phyloP scores from a whole-genome alignment of 2,797 vertebrate species.

The Trichosurus vulpecula region DNA sequence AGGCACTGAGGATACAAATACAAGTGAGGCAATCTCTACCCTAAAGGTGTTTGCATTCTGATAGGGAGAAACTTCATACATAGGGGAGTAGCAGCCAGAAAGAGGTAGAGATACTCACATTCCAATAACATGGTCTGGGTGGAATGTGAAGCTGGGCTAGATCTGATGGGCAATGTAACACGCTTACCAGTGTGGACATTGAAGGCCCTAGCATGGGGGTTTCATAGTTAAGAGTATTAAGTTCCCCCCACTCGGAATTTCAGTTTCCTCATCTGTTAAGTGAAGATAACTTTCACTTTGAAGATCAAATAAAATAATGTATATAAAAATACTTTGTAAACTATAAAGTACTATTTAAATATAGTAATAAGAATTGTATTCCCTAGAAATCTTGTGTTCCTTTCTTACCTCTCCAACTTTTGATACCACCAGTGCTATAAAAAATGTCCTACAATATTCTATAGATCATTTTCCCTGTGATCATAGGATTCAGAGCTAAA shows the following conservation, averaged over 20 bases:
- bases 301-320: neutral
- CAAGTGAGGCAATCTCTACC: neutral
- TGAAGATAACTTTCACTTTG: neutral
- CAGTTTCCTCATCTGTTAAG: neutral
- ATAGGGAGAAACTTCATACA: neutral
- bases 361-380: neutral
- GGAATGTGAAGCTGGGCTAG: neutral
- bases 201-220: neutral
- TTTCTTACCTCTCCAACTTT: neutral
- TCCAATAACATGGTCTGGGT: neutral
- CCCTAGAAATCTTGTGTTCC: neutral
- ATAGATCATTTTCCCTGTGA: neutral
- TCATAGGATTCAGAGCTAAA: neutral
- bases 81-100: neutral
- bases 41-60: neutral
- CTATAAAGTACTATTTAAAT: neutral
- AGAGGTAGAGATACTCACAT: neutral
- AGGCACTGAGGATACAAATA: neutral
- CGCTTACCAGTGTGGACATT: neutral
- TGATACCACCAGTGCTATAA: neutral
- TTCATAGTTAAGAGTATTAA: neutral
- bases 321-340: neutral
- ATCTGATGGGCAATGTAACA: neutral
- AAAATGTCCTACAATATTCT: neutral
- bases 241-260: neutral